Percentiles rank a stretch among this genome's conserved stretches.
These are phyloP conservation scores for Callipepla squamata DNA, from an alignment of 2,113 vertebrate genomes.

Conservation along the genomic window DNA sequence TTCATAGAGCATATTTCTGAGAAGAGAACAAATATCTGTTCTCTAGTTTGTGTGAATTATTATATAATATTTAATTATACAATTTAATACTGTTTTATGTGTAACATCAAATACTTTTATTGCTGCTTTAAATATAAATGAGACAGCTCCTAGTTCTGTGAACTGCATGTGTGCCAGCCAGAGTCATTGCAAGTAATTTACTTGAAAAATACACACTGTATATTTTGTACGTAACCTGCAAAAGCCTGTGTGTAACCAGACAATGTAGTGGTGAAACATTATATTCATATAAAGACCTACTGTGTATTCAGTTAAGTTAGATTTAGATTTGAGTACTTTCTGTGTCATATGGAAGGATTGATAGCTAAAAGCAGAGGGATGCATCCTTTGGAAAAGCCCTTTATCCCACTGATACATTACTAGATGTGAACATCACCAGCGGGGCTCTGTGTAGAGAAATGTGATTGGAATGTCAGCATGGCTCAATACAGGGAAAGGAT, in stretches of 20 bases:
- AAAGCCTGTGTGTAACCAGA: background rate
- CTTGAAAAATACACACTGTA: background rate
- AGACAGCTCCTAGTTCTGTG: background rate
- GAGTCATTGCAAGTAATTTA: background rate
- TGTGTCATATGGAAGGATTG: background rate
- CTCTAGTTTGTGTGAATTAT: background rate
- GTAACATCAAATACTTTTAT: background rate
- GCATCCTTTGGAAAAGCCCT: background rate
- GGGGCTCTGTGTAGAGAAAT: background rate
- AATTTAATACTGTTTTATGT: background rate
- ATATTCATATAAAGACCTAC: background rate
- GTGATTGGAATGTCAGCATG: background rate
- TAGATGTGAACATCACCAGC: fast-evolving
- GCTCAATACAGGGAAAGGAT: background rate
- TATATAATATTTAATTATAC: background rate
- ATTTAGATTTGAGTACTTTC: background rate
- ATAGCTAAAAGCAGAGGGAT: background rate
- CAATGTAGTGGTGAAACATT: background rate
- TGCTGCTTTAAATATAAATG: background rate
- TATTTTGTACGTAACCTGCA: background rate
- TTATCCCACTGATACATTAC: background rate
- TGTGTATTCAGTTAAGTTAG: background rate
- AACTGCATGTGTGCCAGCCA: background rate
- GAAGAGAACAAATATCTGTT: background rate
- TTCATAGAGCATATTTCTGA: background rate